Percentiles rank a stretch among this genome's conserved stretches.
These are phyloP conservation scores for Montipora capricornis DNA, from an alignment of 64 coral and sea anemone genomes.

Conservation along the genomic window DNA sequence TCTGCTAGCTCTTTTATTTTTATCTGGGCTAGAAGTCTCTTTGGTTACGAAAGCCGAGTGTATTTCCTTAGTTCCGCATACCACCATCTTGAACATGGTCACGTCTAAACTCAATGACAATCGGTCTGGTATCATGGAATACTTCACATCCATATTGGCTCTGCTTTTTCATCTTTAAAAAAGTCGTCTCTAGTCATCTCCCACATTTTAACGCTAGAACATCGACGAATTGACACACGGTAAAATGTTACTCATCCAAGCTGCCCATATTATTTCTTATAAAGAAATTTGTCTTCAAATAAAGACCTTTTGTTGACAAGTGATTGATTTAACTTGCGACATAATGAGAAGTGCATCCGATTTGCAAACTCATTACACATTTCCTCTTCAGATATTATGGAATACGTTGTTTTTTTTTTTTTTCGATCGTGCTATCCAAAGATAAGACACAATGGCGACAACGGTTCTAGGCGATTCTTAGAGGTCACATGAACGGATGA, in stretches of 20 bases:
- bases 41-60: not conserved
- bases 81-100: not conserved
- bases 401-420: not conserved
- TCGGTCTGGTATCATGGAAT: slow-evolving; percentile 2
- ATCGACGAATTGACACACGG: not conserved
- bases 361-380: not conserved
- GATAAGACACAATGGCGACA: too few relatives aligned
- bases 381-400: not conserved
- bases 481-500: too few relatives aligned
- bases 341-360: not conserved
- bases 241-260: not conserved
- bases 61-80: slow-evolving; percentile 22
- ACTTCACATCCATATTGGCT: not conserved
- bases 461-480: too few relatives aligned
- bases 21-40: not conserved
- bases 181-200: not conserved
- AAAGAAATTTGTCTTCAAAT: too few relatives aligned
- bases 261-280: not conserved
- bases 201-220: not conserved
- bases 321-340: slow-evolving; percentile 5
- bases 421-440: not conserved
- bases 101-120: not conserved
- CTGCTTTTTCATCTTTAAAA: not conserved
- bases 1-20: not conserved
- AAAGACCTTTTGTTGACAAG: not conserved